Evolutionary conservation across 2,888 invertebrate genomes (phyloP), one percentile per base, ranked within the genome.

Genomic region (Hyalella azteca): DNA sequence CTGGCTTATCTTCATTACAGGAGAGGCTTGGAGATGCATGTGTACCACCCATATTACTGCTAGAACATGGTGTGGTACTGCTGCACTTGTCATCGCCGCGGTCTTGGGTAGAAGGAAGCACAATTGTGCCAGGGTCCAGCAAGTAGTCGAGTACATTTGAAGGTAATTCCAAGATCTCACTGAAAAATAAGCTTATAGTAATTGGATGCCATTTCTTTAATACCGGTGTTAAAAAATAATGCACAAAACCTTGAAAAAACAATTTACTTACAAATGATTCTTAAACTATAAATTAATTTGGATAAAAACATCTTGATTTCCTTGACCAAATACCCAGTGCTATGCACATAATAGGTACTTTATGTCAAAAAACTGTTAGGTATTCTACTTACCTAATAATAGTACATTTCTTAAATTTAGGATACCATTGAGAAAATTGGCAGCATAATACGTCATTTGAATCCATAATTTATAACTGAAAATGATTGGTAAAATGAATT

Each of bases 51-150:
- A 1, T 54, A 29, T 29, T 26, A 29, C 54, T 54, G 50, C 50
- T 2, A 29, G 26, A 54, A 26, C 26, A 26, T 54, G 22, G 54
- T 26, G 54, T 26, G 54, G 26, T 54, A 13, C 19, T 54, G 26
- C 54, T 54, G n/a, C n/a, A n/a, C n/a, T n/a, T n/a, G 39, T 22
- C 66, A 66, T 11, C 2, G 29, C 75, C 45, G 73, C 36, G 32
- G 73, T 3, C 73, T 40, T 29, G 15, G 29, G 9, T 36, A 29
- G 75, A 75, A 49, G 83, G 83, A 13, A 83, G 77, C 4, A 83
- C 81, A 29, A 83, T 15, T 2, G 83, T 83, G 11, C 83, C 83
- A 60, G 81, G 75, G 32, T 83, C 83, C 78, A 81, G 78, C 22
- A 83, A 49, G 73, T 83, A 83, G 22, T 45, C 54, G 41, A 83